Evolutionary conservation across 2,888 invertebrate species (phyloP).

Genomic region (Ectobius pallidus): DNA sequence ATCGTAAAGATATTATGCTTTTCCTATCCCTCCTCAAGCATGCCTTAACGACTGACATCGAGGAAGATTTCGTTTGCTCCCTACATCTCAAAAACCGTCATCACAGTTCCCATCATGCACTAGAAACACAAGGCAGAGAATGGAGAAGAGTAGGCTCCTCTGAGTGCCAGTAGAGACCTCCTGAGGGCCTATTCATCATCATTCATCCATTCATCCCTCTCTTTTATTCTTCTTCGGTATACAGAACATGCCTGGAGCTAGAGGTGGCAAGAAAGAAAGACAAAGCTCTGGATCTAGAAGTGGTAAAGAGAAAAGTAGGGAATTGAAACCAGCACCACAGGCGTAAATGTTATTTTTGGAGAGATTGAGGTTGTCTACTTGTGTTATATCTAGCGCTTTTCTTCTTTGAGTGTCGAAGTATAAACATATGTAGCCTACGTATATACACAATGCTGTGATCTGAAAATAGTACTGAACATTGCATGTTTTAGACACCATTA

Average conservation of each 20-base stretch:
- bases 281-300: neutral
- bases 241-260: too few species aligned
- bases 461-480: too few species aligned
- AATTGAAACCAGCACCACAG: neutral
- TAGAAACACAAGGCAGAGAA: neutral
- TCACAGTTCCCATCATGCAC: neutral
- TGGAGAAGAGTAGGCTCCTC: constrained; percentile 7
- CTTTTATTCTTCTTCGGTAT: neutral
- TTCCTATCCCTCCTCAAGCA: neutral
- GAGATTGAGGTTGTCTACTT: too few species aligned
- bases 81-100: too few species aligned
- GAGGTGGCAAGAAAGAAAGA: too few species aligned
- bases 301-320: neutral
- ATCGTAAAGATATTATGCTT: neutral
- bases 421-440: too few species aligned
- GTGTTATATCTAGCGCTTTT: too few species aligned
- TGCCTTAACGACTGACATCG: neutral
- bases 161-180: constrained; percentile 34
- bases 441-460: too few species aligned
- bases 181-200: constrained; percentile 35
- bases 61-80: neutral
- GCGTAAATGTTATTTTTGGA: neutral
- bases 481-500: too few species aligned
- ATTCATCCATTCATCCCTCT: constrained; percentile 13
- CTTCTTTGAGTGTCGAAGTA: too few species aligned